Conservation (phyloP, 2,113 vertebrate species). For the Morone saxatilis region DNA sequence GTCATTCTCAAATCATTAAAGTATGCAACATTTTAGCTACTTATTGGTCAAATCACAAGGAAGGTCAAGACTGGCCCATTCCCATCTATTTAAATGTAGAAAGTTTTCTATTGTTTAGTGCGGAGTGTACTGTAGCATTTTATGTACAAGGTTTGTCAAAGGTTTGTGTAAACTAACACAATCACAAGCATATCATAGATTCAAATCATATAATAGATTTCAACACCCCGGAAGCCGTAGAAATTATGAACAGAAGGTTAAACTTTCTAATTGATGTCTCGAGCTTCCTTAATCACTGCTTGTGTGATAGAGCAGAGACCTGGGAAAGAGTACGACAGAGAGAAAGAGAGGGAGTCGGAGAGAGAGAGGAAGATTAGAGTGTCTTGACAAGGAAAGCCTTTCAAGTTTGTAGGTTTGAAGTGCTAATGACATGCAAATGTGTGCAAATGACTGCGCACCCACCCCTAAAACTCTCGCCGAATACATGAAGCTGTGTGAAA, state of each 20-base stretch:
- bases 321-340: conserved; percentile 36
- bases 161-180: background rate
- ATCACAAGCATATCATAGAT: background rate
- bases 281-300: conserved; percentile 65
- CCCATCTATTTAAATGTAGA: background rate
- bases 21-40: background rate
- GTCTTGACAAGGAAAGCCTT: conserved; percentile 79
- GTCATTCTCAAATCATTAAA: background rate
- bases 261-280: conserved; percentile 71
- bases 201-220: background rate
- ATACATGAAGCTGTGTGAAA: conserved; percentile 58
- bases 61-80: background rate
- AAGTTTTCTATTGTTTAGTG: background rate
- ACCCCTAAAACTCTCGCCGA: conserved; percentile 65
- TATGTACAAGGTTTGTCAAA: background rate
- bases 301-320: conserved; percentile 58
- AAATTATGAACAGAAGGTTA: conserved; percentile 60
- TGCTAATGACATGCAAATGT: conserved; percentile 84
- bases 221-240: conserved; percentile 33
- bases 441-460: conserved; percentile 76
- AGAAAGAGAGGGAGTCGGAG: conserved; percentile 24
- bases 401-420: conserved; percentile 83
- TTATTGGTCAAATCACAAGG: conserved; percentile 1
- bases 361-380: conserved; percentile 74
- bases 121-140: background rate